Percentiles rank a stretch among this genome's conserved stretches.
phyloP scores from a whole-genome alignment of 2,888 invertebrate genomes.

The Noctua janthina region DNA sequence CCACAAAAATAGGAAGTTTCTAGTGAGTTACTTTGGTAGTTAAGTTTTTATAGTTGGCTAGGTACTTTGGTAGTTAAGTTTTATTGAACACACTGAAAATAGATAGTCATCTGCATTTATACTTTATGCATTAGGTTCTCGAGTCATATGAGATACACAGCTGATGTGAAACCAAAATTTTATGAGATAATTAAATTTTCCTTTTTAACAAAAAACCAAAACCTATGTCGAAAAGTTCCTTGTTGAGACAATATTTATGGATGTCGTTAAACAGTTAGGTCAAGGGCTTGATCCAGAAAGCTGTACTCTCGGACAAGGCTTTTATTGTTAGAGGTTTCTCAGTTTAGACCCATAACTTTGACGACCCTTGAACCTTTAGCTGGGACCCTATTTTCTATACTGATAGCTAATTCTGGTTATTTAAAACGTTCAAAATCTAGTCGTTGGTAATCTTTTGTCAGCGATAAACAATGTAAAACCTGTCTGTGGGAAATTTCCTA shows the following conservation, averaged over 20 bases:
- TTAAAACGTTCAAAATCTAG: neutral
- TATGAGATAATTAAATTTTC: neutral
- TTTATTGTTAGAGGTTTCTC: neutral
- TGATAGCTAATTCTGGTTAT: neutral
- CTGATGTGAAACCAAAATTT: neutral
- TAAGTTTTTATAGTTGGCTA: neutral
- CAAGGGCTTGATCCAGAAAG: conserved; percentile 12
- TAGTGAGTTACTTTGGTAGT: neutral
- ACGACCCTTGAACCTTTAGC: neutral
- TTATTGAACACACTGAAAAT: conserved; percentile 13
- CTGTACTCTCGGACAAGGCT: neutral
- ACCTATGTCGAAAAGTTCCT: neutral
- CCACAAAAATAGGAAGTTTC: neutral
- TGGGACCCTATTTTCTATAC: neutral
- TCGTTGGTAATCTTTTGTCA: neutral
- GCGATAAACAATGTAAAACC: neutral
- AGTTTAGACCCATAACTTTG: neutral
- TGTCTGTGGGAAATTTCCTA: neutral
- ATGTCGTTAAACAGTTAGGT: conserved; percentile 1
- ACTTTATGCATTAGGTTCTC: conserved; percentile 30
- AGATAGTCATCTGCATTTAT: conserved; percentile 15
- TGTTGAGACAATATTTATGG: conserved; percentile 4
- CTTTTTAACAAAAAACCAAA: neutral
- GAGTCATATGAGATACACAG: neutral
- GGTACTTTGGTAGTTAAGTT: neutral